Conservation (phyloP, 2,888 invertebrate genomes). For the Phanerotoma sp. region DNA sequence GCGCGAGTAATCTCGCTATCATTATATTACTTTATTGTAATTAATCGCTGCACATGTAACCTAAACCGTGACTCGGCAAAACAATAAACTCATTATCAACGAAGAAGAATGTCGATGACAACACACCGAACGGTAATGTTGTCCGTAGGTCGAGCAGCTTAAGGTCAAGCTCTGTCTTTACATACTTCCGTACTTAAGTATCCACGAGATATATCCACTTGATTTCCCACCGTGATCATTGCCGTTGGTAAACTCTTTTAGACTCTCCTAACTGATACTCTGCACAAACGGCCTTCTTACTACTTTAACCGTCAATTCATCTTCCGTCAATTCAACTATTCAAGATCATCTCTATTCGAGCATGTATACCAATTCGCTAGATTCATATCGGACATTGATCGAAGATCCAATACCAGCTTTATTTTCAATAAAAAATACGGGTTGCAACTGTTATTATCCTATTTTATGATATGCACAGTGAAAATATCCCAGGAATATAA, state of each 20-base stretch:
- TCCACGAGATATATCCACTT: background rate
- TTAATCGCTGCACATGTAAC: conserved; percentile 46
- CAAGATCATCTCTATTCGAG: background rate
- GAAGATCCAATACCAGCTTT: background rate
- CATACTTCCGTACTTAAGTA: background rate
- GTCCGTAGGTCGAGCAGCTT: background rate
- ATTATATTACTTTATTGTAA: conserved; percentile 54
- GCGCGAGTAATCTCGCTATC: conserved; percentile 33
- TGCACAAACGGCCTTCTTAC: no score
- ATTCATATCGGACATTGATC: background rate
- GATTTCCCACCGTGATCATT: conserved; percentile 3
- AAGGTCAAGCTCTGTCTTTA: background rate
- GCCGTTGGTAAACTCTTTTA: background rate
- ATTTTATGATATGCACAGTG: no score
- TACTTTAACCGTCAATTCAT: conserved; percentile 1
- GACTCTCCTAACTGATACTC: no score
- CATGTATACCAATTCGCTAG: background rate
- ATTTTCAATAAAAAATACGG: background rate
- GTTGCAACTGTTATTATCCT: no score
- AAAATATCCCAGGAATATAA: no score
- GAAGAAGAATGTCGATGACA: conserved; percentile 4
- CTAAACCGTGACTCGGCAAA: conserved; percentile 42
- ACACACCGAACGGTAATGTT: background rate
- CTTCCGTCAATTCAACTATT: background rate
- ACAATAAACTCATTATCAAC: conserved; percentile 52